Base-by-base conservation (phyloP, 64 coral and sea anemone species). In the Astreopora myriophthalma region DNA sequence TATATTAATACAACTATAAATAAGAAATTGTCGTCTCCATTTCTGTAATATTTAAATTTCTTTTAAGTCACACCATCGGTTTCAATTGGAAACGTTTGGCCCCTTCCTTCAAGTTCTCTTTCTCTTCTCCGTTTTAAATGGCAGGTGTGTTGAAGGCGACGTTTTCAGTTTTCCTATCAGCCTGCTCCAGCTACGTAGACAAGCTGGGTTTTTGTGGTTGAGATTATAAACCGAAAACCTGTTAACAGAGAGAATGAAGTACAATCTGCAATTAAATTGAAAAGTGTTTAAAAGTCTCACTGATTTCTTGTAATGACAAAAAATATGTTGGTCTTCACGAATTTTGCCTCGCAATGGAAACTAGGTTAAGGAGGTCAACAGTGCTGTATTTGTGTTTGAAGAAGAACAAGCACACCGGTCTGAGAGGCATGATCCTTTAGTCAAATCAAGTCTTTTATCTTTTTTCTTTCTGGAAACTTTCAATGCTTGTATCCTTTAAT, bases 161-260 rank as follows among this genome's bases (percentile, higher is more conserved):
- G 8, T 8, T n/a, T 19, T 66, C 22, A 66, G 62, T n/a, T 66
- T 7, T n/a, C 62, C 22, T 27, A n/a, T 26, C 23, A 66, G n/a
- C 62, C 24, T 66, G 24, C 27, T 5, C 20, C 6, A 66, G 20
- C 22, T n/a, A n/a, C n/a, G n/a, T 66, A 51, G 44, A 26, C 75
- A 78, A 51, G 27, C 20, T 64, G 64, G 79, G 79, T 63, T 83
- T 83, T 17, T 65, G 52, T 26, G 79, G 79, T 83, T 8, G 65
- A 83, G 55, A 64, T 57, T 64, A 83, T 19, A 73, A 35, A 33
- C 16, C 7, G 14, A 6, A 40, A 20, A 36, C 11, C 70, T 37
- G 31, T 73, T 22, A 73, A 34, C 70, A 35, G 33, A 3, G 31
- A 83, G 25, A 28, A 17, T 80, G 48, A 35, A 48, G 49, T 34